A percentile compares a stretch with the other conserved stretches of the same genome.
Conservation (phyloP, 2,113 vertebrate species). For the Athene cunicularia region DNA sequence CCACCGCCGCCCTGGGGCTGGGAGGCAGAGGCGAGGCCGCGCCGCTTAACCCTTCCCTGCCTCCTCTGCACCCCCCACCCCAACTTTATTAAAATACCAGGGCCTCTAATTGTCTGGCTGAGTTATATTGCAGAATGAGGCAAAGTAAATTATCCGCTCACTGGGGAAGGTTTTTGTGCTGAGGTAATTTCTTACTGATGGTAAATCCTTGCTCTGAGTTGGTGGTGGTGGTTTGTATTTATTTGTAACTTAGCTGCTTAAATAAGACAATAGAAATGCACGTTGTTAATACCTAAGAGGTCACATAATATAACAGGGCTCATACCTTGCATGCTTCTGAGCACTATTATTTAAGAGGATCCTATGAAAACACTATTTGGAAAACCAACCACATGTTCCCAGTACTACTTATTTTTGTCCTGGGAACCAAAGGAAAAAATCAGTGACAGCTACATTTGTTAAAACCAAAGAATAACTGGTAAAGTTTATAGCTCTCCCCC, state of each 20-base stretch:
- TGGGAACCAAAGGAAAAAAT: background rate
- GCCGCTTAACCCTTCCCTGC: constrained; percentile 16
- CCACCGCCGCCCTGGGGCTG: background rate
- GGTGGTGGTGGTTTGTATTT: background rate
- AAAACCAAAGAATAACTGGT: background rate
- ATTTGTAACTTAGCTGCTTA: background rate
- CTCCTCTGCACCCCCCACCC: background rate
- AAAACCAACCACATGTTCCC: background rate
- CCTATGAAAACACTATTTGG: background rate
- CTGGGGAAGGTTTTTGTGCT: background rate
- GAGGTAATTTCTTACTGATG: background rate
- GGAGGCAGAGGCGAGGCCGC: background rate
- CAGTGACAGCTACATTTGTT: background rate
- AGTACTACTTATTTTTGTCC: background rate
- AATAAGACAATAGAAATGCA: background rate
- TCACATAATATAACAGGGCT: background rate
- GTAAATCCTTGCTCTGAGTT: background rate
- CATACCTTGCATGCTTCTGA: background rate
- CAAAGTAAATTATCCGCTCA: background rate
- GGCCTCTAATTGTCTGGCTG: background rate
- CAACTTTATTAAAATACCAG: background rate
- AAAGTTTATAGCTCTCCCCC: background rate
- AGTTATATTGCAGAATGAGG: background rate
- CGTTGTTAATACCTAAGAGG: background rate
- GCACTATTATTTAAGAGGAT: background rate